Percentiles rank a stretch among this genome's conserved stretches.
Conservation (phyloP, 2,113 vertebrate species). For the Strix uralensis region DNA sequence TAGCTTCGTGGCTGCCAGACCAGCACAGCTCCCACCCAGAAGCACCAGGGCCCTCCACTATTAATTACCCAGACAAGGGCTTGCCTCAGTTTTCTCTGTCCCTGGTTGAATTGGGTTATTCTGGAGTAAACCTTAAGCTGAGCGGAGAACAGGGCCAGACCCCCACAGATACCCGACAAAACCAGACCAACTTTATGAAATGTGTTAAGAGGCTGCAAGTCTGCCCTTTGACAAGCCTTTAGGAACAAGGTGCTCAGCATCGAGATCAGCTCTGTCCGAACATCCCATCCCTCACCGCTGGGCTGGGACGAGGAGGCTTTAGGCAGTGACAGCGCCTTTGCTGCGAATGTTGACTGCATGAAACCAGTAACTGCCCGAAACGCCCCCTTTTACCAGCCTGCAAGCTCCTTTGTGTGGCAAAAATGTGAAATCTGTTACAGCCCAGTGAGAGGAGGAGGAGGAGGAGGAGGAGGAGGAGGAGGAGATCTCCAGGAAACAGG, state of each 20-base stretch:
- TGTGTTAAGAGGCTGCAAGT: not conserved
- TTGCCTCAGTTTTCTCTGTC: not conserved
- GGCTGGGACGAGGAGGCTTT: not conserved
- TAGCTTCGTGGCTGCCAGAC: not conserved
- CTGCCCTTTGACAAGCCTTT: not conserved
- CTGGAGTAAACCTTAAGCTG: not conserved
- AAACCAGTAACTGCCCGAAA: not conserved
- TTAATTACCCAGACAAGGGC: not conserved
- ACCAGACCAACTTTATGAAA: not conserved
- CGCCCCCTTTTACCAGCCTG: not conserved
- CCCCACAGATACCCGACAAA: not conserved
- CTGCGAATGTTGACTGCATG: fast-evolving
- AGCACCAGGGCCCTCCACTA: not conserved
- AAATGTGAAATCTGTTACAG: not conserved
- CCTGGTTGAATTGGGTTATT: not conserved
- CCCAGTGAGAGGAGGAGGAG: not conserved
- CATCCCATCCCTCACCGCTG: fast-evolving
- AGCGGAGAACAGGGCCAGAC: not conserved
- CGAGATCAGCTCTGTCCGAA: fast-evolving
- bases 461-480: not conserved
- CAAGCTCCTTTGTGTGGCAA: not conserved
- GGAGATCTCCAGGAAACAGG: not conserved
- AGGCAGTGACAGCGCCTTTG: not conserved
- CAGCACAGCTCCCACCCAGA: not conserved
- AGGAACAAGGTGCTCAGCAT: not conserved